Evolutionary conservation across 2,113 vertebrate species (phyloP).

Genomic region (Furnarius figulus): DNA sequence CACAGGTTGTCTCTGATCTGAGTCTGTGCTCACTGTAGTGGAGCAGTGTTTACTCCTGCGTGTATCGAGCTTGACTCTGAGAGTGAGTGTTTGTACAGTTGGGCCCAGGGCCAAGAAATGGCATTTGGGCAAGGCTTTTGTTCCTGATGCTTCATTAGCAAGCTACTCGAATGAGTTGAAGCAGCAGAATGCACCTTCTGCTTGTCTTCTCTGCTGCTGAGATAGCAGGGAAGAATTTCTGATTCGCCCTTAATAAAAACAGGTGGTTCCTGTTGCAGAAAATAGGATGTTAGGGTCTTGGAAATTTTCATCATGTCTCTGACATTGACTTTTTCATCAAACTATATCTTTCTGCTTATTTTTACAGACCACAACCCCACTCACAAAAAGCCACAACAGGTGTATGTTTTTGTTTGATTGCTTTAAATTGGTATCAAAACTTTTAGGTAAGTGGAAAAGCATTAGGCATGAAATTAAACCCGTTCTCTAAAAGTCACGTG

Average conservation of each 20-base stretch:
- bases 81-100: neutral
- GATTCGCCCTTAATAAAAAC: neutral
- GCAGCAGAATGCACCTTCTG: neutral
- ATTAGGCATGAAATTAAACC: neutral
- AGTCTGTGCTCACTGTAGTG: neutral
- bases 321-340: neutral
- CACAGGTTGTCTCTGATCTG: neutral
- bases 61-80: neutral
- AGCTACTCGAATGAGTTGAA: neutral
- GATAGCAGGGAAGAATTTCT: neutral
- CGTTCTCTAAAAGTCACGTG: neutral
- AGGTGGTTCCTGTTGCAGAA: neutral
- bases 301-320: neutral
- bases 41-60: neutral
- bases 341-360: neutral
- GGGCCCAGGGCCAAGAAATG: neutral
- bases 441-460: neutral
- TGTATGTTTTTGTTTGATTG: neutral
- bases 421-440: neutral
- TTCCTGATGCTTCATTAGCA: neutral
- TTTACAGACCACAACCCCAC: neutral
- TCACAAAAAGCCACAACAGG: neutral
- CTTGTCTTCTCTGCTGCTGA: neutral
- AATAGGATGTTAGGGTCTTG: neutral
- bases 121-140: neutral